Base-by-base conservation (phyloP, 2,888 invertebrate species). In the Apotomis turbidana region DNA sequence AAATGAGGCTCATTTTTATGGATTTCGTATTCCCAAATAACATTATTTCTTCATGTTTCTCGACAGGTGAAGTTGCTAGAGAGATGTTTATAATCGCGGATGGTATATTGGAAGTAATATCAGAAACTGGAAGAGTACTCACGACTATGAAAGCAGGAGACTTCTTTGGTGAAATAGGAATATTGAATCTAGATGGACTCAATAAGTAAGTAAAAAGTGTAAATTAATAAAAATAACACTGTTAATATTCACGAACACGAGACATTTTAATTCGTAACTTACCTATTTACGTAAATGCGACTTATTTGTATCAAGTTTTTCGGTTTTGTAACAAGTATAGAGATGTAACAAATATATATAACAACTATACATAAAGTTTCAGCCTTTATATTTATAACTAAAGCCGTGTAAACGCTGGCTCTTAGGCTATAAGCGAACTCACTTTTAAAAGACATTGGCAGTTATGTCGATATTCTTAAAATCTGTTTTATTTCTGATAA, bases 51-150 rank as follows among this genome's bases (percentile, higher is more conserved):
- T 71, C 41, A 74, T 69, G 46, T 63, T 68, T 68, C 59, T 54
- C 71, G 75, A 8, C 83, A 94, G 94, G 96, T 81, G 97, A 98
- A 91, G 97, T 98, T 27, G 99, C 99, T 0, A 94, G 99, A 76
- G 99, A 99, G 91, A 99, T 99, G 99, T 99, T 99, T 86, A 99
- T 99, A 81, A 99, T 99, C 85, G 99, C 99, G 4, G 99, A 99
- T 87, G 99, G 99, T 8, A 98, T 99, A 80, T 94, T 99, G 70
- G 98, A 99, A 91, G 98, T 99, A 12, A 96, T 98, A 87, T 99
- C 98, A 83, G 99, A 99, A 85, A 96, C 97, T 9, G 98, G 98
- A 0, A 95, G 97, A 80, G 98, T 99, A 3, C 93, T 99, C 55
- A 98, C 98, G 0, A 97, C 98, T 41, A 98, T 99, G 98, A 98